Evolutionary conservation across 2,113 vertebrate species (phyloP).

Genomic region (Hemibates koningsi): DNA sequence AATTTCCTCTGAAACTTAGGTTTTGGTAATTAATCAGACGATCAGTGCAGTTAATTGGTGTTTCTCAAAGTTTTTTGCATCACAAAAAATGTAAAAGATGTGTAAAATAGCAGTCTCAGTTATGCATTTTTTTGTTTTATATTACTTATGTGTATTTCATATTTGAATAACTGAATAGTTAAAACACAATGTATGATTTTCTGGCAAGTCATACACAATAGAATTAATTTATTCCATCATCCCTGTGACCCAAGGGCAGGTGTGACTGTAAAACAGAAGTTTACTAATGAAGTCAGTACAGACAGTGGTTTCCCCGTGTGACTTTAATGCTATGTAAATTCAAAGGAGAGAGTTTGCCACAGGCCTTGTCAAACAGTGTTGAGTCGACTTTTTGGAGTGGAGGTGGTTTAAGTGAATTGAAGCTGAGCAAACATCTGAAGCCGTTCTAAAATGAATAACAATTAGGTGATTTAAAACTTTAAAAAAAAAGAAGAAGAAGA

Average conservation of each 20-base stretch:
- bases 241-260: neutral
- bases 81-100: neutral
- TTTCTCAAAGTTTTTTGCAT: neutral
- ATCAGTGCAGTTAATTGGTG: neutral
- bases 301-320: neutral
- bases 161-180: neutral
- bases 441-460: slow-evolving; percentile 35
- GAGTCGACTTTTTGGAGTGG: neutral
- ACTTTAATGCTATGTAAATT: neutral
- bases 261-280: neutral
- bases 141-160: neutral
- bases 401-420: slow-evolving; percentile 5
- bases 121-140: neutral
- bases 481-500: neutral
- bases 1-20: neutral
- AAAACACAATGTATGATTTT: neutral
- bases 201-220: neutral
- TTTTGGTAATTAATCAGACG: neutral
- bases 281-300: neutral
- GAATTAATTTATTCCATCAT: neutral
- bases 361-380: neutral
- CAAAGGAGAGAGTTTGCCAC: slow-evolving; percentile 9
- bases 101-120: neutral
- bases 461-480: neutral
- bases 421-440: slow-evolving; percentile 32